Base-by-base conservation (phyloP, 2,888 invertebrate species). In the Galeruca laticollis region DNA sequence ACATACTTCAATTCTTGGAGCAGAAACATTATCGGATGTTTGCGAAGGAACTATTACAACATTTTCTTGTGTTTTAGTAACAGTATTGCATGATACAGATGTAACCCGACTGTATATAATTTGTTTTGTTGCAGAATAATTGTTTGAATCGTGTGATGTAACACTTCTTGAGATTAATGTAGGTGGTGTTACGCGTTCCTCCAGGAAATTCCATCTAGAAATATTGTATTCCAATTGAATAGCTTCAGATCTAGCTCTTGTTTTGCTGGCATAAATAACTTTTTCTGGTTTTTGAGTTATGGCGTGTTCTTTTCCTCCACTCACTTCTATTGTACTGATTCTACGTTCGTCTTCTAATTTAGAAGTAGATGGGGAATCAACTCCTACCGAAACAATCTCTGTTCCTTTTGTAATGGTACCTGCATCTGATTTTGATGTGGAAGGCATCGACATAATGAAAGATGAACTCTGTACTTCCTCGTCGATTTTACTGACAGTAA, bases 211-310 rank as follows among this genome's bases (percentile, higher is more conserved):
- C 51, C 59, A 59, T 54, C 51, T 59, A 5, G 43, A 52, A 2
- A 66, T 54, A 20, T 65, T 49, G 15, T 37, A 33, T 68, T 68
- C 62, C 18, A 40, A 63, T 15, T 61, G 49, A 37, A 54, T 21
- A 15, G 26, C 64, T 11, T 47, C 56, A 9, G 35, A 15, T 37
- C 37, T 40, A 37, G 56, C 18, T 18, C 4, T 31, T 2, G 31
- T 6, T 57, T 56, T 56, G 33, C 33, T 31, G n/a, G 33, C 31
- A n/a, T 56, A 56, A 35, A 56, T 56, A 9, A 35, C 35, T 8
- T 15, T 52, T 6, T 54, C 47, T 31, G 40, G 40, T 33, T 64
- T 40, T 56, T 33, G 51, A 4, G 31, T 57, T 1, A 18, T 6
- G 4, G 35, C n/a, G 11, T 35, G 18, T 8, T 18, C 47, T 9